Evolutionary conservation across 2,888 invertebrate genomes (phyloP).

Genomic region (Crossocerus cetratus): DNA sequence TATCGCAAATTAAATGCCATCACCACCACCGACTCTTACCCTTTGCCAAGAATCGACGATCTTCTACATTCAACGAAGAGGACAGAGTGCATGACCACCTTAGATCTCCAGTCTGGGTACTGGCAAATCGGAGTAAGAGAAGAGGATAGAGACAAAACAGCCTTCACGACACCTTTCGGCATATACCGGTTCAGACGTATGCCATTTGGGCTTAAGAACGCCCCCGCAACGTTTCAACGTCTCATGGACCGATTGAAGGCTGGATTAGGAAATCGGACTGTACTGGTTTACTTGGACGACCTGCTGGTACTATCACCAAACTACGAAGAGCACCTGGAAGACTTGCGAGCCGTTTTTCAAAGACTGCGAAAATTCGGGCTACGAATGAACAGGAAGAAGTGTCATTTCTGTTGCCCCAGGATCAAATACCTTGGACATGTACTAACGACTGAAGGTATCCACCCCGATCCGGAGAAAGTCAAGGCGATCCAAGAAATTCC

Average conservation of each 20-base stretch:
- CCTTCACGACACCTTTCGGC: not conserved
- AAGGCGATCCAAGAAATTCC: not conserved
- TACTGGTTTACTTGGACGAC: constrained; percentile 3
- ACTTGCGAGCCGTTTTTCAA: not conserved
- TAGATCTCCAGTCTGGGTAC: not conserved
- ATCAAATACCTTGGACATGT: constrained; percentile 3
- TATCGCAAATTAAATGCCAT: not conserved
- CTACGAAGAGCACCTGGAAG: not conserved
- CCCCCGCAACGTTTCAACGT: not conserved
- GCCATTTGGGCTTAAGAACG: not conserved
- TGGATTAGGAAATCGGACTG: not conserved
- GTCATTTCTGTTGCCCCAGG: not conserved
- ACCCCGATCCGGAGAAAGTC: not conserved
- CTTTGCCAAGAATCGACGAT: not conserved
- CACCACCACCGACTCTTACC: not conserved
- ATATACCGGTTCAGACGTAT: not conserved
- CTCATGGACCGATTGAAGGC: not conserved
- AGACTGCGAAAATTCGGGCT: constrained; percentile 1
- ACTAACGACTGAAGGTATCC: not conserved
- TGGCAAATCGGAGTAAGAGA: not conserved
- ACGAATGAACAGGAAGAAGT: not conserved
- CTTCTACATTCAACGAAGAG: not conserved
- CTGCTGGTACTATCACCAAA: not conserved
- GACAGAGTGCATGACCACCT: not conserved
- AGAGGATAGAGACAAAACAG: not conserved